phyloP scores from a whole-genome alignment of 2,888 invertebrate genomes.

The Aspidiotus rigidus region DNA sequence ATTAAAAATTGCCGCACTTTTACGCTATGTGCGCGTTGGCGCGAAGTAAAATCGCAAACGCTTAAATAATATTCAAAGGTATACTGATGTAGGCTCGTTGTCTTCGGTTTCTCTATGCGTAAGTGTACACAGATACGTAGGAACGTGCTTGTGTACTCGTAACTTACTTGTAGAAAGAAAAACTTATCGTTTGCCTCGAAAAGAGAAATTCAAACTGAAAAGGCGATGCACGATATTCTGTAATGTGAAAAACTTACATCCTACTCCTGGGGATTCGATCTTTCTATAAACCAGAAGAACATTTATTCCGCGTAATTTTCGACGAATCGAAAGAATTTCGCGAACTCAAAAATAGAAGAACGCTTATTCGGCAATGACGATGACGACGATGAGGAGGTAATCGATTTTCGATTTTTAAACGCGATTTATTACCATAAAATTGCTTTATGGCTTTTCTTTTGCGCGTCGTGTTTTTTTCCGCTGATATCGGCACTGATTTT shows the following conservation, averaged over 20 bases:
- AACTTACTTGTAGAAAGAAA: no score
- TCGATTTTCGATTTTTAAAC: conserved; percentile 29
- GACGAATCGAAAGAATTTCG: conserved; percentile 27
- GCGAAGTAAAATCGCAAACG: no score
- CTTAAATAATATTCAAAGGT: no score
- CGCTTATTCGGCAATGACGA: background rate
- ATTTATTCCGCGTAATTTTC: conserved; percentile 30
- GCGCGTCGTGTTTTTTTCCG: background rate
- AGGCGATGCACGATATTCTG: background rate
- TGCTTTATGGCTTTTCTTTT: conserved; percentile 25
- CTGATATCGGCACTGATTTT: background rate
- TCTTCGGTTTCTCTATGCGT: no score
- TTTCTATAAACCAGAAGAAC: conserved; percentile 8
- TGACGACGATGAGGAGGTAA: conserved; percentile 8
- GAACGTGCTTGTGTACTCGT: no score
- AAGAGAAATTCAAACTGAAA: no score
- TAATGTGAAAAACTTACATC: conserved; percentile 6
- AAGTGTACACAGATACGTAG: no score
- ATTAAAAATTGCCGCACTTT: no score
- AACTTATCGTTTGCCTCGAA: no score
- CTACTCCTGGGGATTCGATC: conserved; percentile 18
- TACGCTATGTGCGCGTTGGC: no score
- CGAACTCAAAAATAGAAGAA: conserved; percentile 1
- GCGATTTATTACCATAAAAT: conserved; percentile 33
- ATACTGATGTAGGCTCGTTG: no score